These are phyloP conservation scores for Caenorhabditis sulstoni DNA, from an alignment of 2,888 invertebrate species.

Conservation along the genomic window DNA sequence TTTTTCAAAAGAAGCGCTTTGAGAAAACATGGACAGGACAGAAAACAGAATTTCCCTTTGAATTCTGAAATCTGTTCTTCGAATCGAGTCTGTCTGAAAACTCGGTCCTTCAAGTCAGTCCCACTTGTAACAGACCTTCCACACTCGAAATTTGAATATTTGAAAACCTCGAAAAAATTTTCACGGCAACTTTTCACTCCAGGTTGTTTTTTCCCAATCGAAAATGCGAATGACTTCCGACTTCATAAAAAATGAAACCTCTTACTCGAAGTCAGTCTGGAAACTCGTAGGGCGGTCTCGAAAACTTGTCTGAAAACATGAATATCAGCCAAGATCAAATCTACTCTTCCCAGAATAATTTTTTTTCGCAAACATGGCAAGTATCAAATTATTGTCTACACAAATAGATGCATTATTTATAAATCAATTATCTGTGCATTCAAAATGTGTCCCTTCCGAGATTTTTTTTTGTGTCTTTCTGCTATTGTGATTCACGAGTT, in stretches of 20 bases:
- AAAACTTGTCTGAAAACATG: too few relatives aligned
- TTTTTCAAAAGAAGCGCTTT: too few relatives aligned
- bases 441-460: background rate
- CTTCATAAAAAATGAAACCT: too few relatives aligned
- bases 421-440: slow-evolving; percentile 42
- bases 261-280: too few relatives aligned
- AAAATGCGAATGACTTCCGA: too few relatives aligned
- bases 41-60: slow-evolving; percentile 2
- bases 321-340: slow-evolving; percentile 1
- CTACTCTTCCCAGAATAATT: background rate
- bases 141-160: too few relatives aligned
- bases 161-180: too few relatives aligned
- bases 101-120: background rate
- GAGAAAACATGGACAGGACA: background rate
- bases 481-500: background rate
- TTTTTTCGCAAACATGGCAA: background rate
- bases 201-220: too few relatives aligned
- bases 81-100: background rate
- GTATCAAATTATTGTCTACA: slow-evolving; percentile 18
- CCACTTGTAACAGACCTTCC: background rate
- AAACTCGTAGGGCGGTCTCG: too few relatives aligned
- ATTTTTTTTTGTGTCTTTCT: slow-evolving; percentile 1
- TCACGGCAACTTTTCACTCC: too few relatives aligned
- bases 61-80: background rate
- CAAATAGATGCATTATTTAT: slow-evolving; percentile 35